These are phyloP conservation scores for Lipotes vexillifer DNA, from an alignment of 2,113 vertebrate species.

Conservation along the genomic window DNA sequence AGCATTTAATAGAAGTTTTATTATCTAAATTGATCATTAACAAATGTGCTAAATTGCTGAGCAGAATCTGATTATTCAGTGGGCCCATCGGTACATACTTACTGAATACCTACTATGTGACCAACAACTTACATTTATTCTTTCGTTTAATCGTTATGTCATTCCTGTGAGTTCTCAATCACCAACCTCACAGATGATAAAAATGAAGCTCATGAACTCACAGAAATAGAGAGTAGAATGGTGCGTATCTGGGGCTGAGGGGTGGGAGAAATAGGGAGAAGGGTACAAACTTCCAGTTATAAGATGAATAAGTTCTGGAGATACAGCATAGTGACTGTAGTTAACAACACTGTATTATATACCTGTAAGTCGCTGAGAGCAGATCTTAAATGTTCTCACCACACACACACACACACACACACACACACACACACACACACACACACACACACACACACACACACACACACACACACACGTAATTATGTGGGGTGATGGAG, in stretches of 20 bases:
- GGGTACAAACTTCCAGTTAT: not conserved
- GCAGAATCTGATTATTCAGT: not conserved
- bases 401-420: no score
- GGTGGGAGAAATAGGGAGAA: not conserved
- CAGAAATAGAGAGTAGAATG: not conserved
- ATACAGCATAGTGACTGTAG: not conserved
- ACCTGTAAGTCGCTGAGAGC: not conserved
- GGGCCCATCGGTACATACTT: not conserved
- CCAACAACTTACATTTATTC: not conserved
- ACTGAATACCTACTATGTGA: not conserved
- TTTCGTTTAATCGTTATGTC: not conserved
- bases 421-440: not conserved
- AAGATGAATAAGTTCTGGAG: not conserved
- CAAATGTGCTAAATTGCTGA: not conserved
- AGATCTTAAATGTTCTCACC: not conserved
- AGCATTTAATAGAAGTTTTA: not conserved
- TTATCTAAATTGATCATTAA: not conserved
- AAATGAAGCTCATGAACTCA: not conserved
- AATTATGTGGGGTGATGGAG: not conserved
- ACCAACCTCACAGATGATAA: not conserved
- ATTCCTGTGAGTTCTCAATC: not conserved
- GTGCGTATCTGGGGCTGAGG: not conserved
- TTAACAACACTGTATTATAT: not conserved
- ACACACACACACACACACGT: not conserved
- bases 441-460: no score